phyloP scores from a whole-genome alignment of 1,140 invertebrate genomes.

The Eulimnadia texana region DNA sequence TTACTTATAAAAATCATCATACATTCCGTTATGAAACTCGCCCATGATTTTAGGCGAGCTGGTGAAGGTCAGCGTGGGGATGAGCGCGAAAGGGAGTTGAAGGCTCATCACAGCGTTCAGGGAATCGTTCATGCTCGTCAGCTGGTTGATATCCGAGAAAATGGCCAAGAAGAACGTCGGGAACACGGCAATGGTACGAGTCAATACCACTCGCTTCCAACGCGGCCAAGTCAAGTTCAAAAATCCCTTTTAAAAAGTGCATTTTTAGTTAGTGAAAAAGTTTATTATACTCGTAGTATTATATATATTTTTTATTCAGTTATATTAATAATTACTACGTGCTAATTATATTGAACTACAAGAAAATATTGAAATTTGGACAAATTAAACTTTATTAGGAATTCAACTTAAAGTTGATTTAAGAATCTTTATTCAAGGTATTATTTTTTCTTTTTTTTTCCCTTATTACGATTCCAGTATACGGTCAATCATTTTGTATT shows the following conservation, averaged over 20 bases:
- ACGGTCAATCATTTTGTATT: too few species aligned
- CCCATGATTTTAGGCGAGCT: slow-evolving; percentile 67
- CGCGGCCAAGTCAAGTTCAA: slow-evolving; percentile 72
- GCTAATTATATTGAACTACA: too few species aligned
- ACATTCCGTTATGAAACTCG: slow-evolving; percentile 60
- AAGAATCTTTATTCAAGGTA: neutral
- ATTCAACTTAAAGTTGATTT: neutral
- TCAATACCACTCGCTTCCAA: slow-evolving; percentile 78
- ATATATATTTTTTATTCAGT: too few species aligned
- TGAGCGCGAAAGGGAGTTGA: slow-evolving; percentile 64
- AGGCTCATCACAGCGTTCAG: slow-evolving; percentile 79
- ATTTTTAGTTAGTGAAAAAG: neutral
- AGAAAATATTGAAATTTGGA: too few species aligned
- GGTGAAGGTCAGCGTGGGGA: slow-evolving; percentile 80
- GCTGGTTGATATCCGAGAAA: slow-evolving; percentile 52
- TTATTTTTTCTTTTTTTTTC: neutral
- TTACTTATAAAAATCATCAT: too few species aligned
- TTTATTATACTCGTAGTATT: neutral
- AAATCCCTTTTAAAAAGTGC: slow-evolving; percentile 48
- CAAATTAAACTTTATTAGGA: neutral
- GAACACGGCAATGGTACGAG: slow-evolving; percentile 70
- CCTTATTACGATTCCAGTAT: too few species aligned
- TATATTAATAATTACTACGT: too few species aligned
- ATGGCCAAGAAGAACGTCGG: slow-evolving; percentile 74
- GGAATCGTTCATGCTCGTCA: slow-evolving; percentile 76